phyloP scores from a whole-genome alignment of 35 echinoderm and acorn worm genomes.

The Hemicentrotus pulcherrimus region DNA sequence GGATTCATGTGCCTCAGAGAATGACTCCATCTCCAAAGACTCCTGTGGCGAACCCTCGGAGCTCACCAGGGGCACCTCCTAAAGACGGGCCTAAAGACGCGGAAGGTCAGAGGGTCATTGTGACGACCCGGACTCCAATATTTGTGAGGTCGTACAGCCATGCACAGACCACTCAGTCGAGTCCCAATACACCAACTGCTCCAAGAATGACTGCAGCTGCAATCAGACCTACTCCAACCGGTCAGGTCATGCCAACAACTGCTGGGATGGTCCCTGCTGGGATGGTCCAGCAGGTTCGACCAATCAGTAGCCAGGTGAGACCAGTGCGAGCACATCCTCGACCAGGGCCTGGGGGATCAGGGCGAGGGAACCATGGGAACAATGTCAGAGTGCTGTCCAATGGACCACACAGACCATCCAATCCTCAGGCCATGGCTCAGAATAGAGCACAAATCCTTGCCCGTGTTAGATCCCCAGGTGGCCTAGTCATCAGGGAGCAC shows the following conservation, averaged over 20 bases:
- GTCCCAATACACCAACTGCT: neutral
- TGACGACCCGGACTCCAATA: conserved; percentile 65
- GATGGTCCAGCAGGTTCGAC: conserved; percentile 43
- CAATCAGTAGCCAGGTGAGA: conserved; percentile 39
- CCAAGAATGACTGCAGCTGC: conserved; percentile 42
- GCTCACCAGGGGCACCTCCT: neutral
- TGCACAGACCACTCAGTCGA: conserved; percentile 16
- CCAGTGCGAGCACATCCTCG: conserved; percentile 28
- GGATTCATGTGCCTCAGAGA: neutral
- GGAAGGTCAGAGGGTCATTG: conserved; percentile 57
- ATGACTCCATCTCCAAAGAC: conserved; percentile 4
- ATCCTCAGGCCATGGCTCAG: neutral
- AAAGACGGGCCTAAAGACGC: conserved; percentile 14
- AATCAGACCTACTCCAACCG: neutral
- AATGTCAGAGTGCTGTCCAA: conserved; percentile 23
- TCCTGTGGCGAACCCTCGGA: neutral
- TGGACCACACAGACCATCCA: neutral
- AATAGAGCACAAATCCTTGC: conserved; percentile 22
- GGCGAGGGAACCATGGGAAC: neutral
- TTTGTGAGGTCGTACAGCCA: conserved; percentile 55
- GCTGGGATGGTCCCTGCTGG: conserved; percentile 37
- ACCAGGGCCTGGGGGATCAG: neutral
- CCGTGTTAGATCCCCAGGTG: conserved; percentile 17
- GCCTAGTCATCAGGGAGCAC: conserved; percentile 20
- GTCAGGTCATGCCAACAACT: conserved; percentile 31